Evolutionary conservation across 2,888 invertebrate species (phyloP).

Genomic region (Ischnus inquisitorius): DNA sequence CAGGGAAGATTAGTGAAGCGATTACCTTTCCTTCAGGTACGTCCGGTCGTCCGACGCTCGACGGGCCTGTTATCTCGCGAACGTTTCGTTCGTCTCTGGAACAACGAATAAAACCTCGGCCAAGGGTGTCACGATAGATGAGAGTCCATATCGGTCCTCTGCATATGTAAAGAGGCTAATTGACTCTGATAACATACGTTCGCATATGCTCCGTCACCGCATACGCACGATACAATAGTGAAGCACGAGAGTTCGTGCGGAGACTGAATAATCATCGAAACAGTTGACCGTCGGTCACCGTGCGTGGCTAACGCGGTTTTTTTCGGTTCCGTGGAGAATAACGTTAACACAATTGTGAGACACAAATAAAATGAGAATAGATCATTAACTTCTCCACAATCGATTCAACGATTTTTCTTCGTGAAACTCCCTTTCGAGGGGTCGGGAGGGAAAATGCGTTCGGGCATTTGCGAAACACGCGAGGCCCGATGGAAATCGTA

Average conservation of each 20-base stretch:
- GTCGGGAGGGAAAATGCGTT: neutral
- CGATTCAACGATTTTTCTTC: neutral
- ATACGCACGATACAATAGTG: neutral
- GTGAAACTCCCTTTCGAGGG: neutral
- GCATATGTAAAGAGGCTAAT: slow-evolving; percentile 77
- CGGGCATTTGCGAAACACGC: neutral
- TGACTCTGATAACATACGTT: slow-evolving; percentile 70
- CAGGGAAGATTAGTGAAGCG: neutral
- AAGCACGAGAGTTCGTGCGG: slow-evolving; percentile 13
- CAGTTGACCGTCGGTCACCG: slow-evolving; percentile 60
- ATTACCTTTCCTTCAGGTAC: neutral
- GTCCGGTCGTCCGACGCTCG: neutral
- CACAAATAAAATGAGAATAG: neutral
- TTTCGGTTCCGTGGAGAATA: neutral
- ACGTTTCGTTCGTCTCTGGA: slow-evolving; percentile 30
- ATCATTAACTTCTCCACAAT: neutral
- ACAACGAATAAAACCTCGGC: neutral
- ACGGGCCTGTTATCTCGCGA: slow-evolving; percentile 15
- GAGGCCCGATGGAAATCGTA: slow-evolving; percentile 16
- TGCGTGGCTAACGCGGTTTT: slow-evolving; percentile 39
- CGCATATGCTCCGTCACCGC: slow-evolving; percentile 37
- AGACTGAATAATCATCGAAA: slow-evolving; percentile 52
- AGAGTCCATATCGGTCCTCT: slow-evolving; percentile 66
- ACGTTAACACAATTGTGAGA: neutral
- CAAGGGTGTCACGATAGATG: slow-evolving; percentile 38